A percentile compares a stretch with the other conserved stretches of the same genome.
Evolutionary conservation across 2,888 invertebrate genomes (phyloP).

Genomic region (Noctua pronuba): DNA sequence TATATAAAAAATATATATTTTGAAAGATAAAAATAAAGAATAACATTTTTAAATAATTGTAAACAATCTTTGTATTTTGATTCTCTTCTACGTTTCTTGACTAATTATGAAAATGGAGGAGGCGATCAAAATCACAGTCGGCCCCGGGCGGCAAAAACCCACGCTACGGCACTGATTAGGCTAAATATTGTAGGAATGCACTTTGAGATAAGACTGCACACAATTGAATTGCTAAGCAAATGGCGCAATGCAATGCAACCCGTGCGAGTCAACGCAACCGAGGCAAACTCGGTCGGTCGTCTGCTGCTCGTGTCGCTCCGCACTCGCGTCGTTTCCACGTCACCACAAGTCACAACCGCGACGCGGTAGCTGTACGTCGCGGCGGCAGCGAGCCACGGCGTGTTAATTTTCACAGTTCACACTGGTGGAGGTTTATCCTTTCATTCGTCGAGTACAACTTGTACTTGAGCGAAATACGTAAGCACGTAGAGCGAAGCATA

Average conservation of each 20-base stretch:
- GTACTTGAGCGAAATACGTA: conserved; percentile 28
- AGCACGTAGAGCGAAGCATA: conserved; percentile 30
- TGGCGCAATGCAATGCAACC: conserved; percentile 24
- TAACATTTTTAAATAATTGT: no score
- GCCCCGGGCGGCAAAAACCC: no score
- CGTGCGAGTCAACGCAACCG: conserved; percentile 35
- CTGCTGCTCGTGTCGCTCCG: not conserved
- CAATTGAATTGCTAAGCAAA: conserved; percentile 63
- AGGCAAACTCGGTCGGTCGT: conserved; percentile 35
- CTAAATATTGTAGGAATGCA: conserved; percentile 22
- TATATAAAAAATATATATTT: no score
- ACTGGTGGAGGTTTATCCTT: not conserved
- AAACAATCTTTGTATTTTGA: no score
- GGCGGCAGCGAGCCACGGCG: not conserved
- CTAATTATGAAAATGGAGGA: no score
- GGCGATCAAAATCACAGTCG: no score
- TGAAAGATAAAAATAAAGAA: no score
- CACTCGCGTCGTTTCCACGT: conserved; percentile 37
- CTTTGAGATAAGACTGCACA: conserved; percentile 21
- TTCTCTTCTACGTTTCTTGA: no score
- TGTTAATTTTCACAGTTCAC: conserved; percentile 2
- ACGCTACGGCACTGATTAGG: no score
- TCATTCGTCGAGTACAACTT: conserved; percentile 18
- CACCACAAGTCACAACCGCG: conserved; percentile 21
- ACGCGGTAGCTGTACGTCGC: no score